phyloP scores from a whole-genome alignment of 2,113 vertebrate species.

The Carassius gibelio region DNA sequence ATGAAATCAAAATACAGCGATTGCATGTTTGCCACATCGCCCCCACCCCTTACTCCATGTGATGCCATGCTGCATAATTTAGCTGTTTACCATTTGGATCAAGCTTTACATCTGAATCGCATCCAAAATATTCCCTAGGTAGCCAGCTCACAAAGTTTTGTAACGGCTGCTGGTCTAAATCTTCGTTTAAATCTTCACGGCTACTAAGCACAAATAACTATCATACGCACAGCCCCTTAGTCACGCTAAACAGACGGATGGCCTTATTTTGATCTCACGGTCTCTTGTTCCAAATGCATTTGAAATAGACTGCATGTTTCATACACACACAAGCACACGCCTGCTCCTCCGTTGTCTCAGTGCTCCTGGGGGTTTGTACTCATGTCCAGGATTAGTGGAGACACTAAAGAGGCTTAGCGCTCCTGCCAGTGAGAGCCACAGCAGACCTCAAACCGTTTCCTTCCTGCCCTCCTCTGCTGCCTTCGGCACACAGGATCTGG shows the following conservation, averaged over 20 bases:
- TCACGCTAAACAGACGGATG: conserved; percentile 11
- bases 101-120: neutral
- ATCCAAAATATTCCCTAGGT: neutral
- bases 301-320: neutral
- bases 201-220: neutral
- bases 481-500: neutral
- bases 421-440: conserved; percentile 7
- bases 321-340: neutral
- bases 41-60: neutral
- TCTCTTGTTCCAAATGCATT: conserved; percentile 1
- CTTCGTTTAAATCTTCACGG: neutral
- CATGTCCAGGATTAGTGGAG: conserved; percentile 28
- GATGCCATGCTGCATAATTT: neutral
- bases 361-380: conserved; percentile 18
- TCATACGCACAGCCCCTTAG: neutral
- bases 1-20: no score
- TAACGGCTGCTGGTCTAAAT: neutral
- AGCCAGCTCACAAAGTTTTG: neutral
- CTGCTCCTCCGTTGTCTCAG: neutral
- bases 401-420: conserved; percentile 38
- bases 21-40: no score
- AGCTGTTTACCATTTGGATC: neutral
- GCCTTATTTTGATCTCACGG: conserved; percentile 5
- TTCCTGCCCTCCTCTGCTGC: neutral
- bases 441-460: conserved; percentile 19